These are phyloP conservation scores for Diplodus sargus DNA, from an alignment of 2,797 vertebrate genomes.

Conservation along the genomic window DNA sequence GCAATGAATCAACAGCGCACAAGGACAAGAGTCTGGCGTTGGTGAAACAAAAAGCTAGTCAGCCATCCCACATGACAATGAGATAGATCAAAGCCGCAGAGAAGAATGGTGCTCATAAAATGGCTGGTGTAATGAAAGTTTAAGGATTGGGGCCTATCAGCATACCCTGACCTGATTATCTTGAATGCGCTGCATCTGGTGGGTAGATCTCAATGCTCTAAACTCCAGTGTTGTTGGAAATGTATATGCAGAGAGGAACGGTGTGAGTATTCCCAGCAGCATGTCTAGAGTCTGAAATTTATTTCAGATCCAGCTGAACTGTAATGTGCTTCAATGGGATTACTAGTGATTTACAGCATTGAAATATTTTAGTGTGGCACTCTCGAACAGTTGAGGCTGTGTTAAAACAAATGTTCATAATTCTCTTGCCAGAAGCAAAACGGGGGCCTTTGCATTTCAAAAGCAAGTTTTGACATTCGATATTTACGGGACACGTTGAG, in stretches of 20 bases:
- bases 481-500: conserved; percentile 36
- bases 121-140: conserved; percentile 58
- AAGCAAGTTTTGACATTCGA: conserved; percentile 25
- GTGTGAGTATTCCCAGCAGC: conserved; percentile 54
- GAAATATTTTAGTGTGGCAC: conserved; percentile 50
- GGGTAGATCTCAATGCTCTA: conserved; percentile 36
- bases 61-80: conserved; percentile 48
- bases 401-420: conserved; percentile 63
- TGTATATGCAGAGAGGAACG: conserved; percentile 53
- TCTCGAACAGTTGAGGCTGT: conserved; percentile 33
- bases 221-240: conserved; percentile 47
- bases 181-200: conserved; percentile 44
- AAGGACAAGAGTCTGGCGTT: conserved; percentile 69
- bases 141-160: conserved; percentile 49
- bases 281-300: conserved; percentile 53
- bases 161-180: conserved; percentile 56
- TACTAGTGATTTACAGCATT: conserved; percentile 68
- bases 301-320: conserved; percentile 57
- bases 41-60: conserved; percentile 66
- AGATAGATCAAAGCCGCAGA: conserved; percentile 58
- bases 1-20: conserved; percentile 63
- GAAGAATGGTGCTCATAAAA: conserved; percentile 43
- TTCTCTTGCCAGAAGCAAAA: conserved; percentile 54
- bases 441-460: conserved; percentile 48
- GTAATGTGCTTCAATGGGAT: conserved; percentile 63